phyloP scores from a whole-genome alignment of 2,113 vertebrate species.

The Todiramphus saurophagus region DNA sequence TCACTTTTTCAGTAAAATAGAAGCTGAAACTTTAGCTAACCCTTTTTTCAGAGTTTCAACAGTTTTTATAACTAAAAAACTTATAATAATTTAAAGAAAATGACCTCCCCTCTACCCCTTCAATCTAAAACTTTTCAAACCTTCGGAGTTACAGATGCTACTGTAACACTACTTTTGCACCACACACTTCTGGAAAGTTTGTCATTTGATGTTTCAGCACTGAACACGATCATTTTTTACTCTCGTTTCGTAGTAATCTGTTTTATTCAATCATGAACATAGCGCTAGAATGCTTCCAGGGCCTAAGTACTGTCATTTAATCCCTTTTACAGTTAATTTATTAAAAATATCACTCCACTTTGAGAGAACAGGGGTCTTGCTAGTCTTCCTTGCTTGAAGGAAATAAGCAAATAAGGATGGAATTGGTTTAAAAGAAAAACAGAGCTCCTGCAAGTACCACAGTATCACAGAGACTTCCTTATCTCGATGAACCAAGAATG shows the following conservation, averaged over 20 bases:
- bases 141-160: background rate
- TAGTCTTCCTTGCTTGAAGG: background rate
- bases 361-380: background rate
- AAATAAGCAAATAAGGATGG: background rate
- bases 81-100: background rate
- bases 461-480: background rate
- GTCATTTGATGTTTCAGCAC: background rate
- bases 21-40: background rate
- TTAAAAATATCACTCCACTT: background rate
- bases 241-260: background rate
- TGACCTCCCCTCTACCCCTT: fast-evolving
- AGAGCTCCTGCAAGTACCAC: background rate
- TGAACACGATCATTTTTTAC: background rate
- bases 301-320: fast-evolving
- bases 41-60: background rate
- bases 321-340: background rate
- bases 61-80: background rate
- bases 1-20: background rate
- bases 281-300: background rate
- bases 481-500: background rate
- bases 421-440: background rate
- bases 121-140: background rate
- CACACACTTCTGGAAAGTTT: background rate
- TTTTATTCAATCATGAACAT: background rate
- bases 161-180: background rate